A percentile compares a stretch with the other conserved stretches of the same genome.
Conservation (phyloP, 1,140 invertebrate species). For the Trypoxylus dichotomus region DNA sequence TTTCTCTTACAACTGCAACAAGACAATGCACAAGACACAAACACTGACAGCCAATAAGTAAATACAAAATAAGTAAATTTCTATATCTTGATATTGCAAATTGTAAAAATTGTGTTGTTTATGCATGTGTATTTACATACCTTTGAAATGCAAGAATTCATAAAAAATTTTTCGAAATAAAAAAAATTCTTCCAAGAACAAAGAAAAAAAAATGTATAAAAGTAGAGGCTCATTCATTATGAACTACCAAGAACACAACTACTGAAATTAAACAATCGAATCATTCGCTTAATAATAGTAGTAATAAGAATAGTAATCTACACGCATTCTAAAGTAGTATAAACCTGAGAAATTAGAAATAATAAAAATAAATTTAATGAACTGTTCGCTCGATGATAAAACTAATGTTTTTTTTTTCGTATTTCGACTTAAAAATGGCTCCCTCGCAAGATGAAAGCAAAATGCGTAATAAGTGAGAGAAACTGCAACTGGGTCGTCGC, state of each 20-base stretch:
- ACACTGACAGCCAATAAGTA: conserved; percentile 15
- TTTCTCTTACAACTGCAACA: neutral
- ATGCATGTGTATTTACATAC: conserved; percentile 4
- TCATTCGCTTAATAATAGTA: conserved; percentile 3
- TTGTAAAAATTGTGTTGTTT: neutral
- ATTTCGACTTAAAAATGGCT: conserved; percentile 5
- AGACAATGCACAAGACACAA: conserved; percentile 9
- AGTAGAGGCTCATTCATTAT: neutral
- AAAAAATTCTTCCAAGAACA: neutral
- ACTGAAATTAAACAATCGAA: neutral
- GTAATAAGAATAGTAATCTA: conserved; percentile 1
- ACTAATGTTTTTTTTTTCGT: neutral
- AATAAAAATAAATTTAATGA: conserved; percentile 28
- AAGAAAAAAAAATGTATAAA: neutral
- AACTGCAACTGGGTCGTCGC: conserved; percentile 20
- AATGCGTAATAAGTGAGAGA: conserved; percentile 29
- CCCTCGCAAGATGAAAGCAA: conserved; percentile 47
- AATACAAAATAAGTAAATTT: conserved; percentile 1
- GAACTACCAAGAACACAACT: neutral
- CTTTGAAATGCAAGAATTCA: conserved; percentile 15
- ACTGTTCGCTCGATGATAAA: neutral
- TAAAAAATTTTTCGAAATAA: neutral
- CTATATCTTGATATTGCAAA: neutral
- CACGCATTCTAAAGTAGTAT: conserved; percentile 36
- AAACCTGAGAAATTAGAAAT: conserved; percentile 30